Evolutionary conservation across 2,113 vertebrate species (phyloP).

Genomic region (Phalacrocorax aristotelis): DNA sequence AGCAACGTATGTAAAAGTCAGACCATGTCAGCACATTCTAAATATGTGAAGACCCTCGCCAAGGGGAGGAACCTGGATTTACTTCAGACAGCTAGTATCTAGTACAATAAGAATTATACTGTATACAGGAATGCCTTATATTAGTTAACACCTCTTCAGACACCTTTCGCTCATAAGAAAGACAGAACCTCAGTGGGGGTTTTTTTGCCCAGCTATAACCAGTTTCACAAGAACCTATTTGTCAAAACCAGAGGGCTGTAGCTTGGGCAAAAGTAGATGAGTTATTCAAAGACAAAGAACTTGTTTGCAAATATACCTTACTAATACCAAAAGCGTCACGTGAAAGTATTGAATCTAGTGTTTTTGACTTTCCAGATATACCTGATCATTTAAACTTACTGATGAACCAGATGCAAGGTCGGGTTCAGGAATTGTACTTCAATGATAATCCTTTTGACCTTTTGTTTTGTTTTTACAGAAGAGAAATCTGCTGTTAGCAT

Average conservation of each 20-base stretch:
- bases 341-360: background rate
- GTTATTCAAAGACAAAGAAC: background rate
- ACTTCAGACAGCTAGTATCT: background rate
- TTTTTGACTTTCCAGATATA: background rate
- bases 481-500: conserved; percentile 92
- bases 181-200: background rate
- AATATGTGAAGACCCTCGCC: background rate
- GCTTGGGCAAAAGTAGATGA: background rate
- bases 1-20: background rate
- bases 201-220: background rate
- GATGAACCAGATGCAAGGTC: background rate
- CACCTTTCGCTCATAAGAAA: background rate
- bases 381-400: background rate
- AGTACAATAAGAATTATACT: background rate
- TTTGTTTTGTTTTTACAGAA: conserved; percentile 80
- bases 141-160: background rate
- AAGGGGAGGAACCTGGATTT: background rate
- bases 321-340: background rate
- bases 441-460: background rate
- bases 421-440: background rate
- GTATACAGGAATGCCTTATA: background rate
- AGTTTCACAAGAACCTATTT: background rate
- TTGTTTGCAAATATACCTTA: background rate
- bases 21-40: background rate
- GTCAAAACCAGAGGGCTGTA: background rate